Evolutionary conservation across 2,113 vertebrate genomes (phyloP), one percentile per base, ranked within the genome.

Genomic region (Neogobius melanostomus): DNA sequence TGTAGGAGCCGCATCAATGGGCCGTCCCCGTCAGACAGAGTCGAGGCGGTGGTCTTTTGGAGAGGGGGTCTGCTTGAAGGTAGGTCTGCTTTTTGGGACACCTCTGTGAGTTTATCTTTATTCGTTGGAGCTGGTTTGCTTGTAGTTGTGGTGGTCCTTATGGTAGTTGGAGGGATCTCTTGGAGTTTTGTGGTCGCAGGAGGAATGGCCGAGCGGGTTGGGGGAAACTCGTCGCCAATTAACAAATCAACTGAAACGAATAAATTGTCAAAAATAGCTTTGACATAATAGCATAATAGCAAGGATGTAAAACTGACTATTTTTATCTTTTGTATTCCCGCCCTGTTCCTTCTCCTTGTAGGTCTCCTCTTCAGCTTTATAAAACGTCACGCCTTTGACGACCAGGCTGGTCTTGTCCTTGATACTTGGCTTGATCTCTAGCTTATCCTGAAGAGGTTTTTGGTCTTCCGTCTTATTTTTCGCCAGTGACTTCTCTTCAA

Each of bases 311-410:
- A 61, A 49, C 85, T 77, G 62, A 88, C 85, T 46, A 8, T 56
- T 52, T 50, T 66, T 77, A 14, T 51, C 54, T 71, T 63, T 79
- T 8, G 44, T 49, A 84, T 82, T 94, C 89, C 0, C 60, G 1
- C 93, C 91, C 0, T 91, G 91, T 60, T 94, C 68, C 48, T 89
- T 90, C 72, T 93, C 93, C 92, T 67, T 46, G 85, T 88, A 81
- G 91, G 89, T 66, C 70, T 76, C 79, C 6, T 74, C 77, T 36
- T 76, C 82, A 67, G 96, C 94, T 75, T 95, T 97, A 82, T 97
- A 97, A 81, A 95, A 97, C 74, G 95, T 96, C 77, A 96, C 76
- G 3, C 94, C 95, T 65, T 93, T 91, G 68, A 96, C 81, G 6
- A 96, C 87, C 70, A 92, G 53, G 87, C 88, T n/a, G 88, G 42